Base-by-base conservation (phyloP, 2,888 invertebrate genomes). In the Acanthacorydalis orientalis region DNA sequence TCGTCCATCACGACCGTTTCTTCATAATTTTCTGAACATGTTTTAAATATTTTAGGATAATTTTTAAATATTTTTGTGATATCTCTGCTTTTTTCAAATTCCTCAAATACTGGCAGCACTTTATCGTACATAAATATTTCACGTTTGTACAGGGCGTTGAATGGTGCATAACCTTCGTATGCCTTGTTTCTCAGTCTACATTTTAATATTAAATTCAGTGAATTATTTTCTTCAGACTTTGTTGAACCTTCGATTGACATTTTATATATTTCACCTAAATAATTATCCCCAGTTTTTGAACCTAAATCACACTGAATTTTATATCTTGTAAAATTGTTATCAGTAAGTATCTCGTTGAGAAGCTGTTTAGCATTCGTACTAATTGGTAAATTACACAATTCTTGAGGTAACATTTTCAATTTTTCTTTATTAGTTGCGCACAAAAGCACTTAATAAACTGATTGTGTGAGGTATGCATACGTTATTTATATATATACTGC, bases 81-180 rank as follows among this genome's bases (percentile, higher is more conserved):
- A 9, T 43, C 42, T 33, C 38, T 47, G 38, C 56, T 55, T 31
- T 51, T 23, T 52, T 58, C 55, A 43, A 59, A 51, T 46, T 53
- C 40, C 23, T 46, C 32, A 40, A 58, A 57, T n/a, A 47, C 51
- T 2, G 55, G 50, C n/a, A 61, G 52, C 7, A 62, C 50, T 2
- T 47, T 47, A n/a, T 52, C 50, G 50, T 62, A 62, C 7, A 59
- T 43, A 42, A 53, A 55, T 7, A 55, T 52, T 53, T 62, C 62
- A 15, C 59, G 51, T 6, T 49, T 38, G 49, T 57, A 62, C 1
- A 55, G 50, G 3, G 49, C 15, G 1, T 49, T 49, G 6, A 61
- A 50, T 8, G 57, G 56, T 1, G 53, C 48, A 4, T 51, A 7
- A 23, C 53, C 50, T 10, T 59, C 51, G 8, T 56, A 50, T 10